A percentile compares a stretch with the other conserved stretches of the same genome.
These are phyloP conservation scores for Trichosurus vulpecula DNA, from an alignment of 2,797 vertebrate species.

Conservation along the genomic window DNA sequence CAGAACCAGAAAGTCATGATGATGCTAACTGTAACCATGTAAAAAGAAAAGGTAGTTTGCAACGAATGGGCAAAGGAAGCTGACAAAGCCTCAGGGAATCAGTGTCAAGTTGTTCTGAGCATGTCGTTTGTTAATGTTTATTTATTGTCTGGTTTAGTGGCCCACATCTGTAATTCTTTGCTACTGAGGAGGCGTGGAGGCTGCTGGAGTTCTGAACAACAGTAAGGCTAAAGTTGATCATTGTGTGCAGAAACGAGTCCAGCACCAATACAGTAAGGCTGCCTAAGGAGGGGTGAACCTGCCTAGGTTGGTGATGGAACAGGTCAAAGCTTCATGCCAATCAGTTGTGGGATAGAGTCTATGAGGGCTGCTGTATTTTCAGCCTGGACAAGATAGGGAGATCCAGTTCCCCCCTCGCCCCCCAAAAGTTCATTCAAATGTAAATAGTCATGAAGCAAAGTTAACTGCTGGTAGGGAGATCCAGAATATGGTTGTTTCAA, in stretches of 20 bases:
- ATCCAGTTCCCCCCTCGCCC: neutral
- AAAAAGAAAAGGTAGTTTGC: neutral
- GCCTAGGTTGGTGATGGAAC: neutral
- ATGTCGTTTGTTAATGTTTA: neutral
- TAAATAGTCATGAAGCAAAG: neutral
- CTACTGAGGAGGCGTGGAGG: neutral
- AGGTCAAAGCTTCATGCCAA: neutral
- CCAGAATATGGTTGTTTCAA: neutral
- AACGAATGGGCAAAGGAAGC: neutral
- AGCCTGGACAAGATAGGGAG: neutral
- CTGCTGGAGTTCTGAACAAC: neutral
- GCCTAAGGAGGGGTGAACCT: neutral
- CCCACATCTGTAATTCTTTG: neutral
- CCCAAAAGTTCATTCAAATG: neutral
- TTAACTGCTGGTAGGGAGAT: neutral
- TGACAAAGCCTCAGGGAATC: neutral
- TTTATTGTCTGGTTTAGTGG: neutral
- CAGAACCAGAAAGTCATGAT: neutral
- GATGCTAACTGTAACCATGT: neutral
- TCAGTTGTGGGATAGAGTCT: neutral
- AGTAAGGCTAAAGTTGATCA: neutral
- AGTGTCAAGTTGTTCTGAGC: neutral
- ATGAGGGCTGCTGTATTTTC: neutral
- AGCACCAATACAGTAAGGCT: neutral
- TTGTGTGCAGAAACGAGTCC: neutral